Conservation (phyloP, 2,113 vertebrate genomes). For the Dinomys branickii region DNA sequence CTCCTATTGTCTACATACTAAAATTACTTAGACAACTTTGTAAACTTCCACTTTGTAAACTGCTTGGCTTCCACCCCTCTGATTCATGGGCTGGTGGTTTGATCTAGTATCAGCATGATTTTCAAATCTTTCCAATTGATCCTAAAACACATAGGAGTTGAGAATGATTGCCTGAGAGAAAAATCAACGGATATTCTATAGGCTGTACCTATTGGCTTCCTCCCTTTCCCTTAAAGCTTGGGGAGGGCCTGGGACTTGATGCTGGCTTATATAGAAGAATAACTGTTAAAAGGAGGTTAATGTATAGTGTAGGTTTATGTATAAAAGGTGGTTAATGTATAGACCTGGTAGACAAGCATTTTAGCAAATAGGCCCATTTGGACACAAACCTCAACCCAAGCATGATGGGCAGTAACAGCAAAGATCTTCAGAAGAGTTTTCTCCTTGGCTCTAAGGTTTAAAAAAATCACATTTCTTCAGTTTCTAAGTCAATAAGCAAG, state of each 20-base stretch:
- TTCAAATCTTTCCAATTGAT: background rate
- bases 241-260: background rate
- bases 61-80: background rate
- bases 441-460: background rate
- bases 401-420: background rate
- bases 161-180: background rate
- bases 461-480: background rate
- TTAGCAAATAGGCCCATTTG: background rate
- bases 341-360: background rate
- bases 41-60: background rate
- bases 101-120: background rate
- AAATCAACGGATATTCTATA: background rate
- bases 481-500: background rate
- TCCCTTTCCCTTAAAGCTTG: background rate
- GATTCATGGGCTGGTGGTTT: background rate
- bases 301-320: too few species aligned
- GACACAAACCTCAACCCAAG: background rate
- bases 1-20: background rate
- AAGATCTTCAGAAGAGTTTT: slow-evolving; percentile 4
- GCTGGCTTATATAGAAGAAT: background rate
- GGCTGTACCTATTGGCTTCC: background rate
- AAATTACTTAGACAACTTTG: slow-evolving; percentile 11
- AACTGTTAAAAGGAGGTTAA: background rate
- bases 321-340: rapidly evolving
- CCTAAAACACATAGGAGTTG: background rate